Evolutionary conservation across 2,797 vertebrate genomes (phyloP).

Genomic region (Manis pentadactyla): DNA sequence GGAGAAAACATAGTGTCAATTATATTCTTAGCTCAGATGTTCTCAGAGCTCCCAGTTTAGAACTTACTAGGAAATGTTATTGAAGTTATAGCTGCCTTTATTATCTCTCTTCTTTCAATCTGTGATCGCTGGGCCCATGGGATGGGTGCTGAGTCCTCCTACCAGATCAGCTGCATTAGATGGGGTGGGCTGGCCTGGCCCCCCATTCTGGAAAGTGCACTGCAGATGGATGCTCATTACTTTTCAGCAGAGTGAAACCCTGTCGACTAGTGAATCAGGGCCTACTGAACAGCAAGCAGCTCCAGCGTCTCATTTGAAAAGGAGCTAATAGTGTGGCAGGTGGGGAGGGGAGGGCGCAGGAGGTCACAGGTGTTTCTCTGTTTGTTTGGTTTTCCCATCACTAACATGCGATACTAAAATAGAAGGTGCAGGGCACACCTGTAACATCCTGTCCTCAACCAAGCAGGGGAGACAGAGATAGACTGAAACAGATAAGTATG

Average conservation of each 20-base stretch:
- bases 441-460: not conserved
- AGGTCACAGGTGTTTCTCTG: not conserved
- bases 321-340: not conserved
- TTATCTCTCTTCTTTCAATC: not conserved
- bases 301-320: not conserved
- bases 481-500: not conserved
- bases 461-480: not conserved
- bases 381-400: not conserved
- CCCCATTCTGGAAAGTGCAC: not conserved
- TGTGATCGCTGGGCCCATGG: rapidly evolving
- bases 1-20: not conserved
- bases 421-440: not conserved
- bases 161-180: too few species aligned
- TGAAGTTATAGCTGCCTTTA: not conserved
- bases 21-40: not conserved
- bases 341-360: not conserved
- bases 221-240: not conserved
- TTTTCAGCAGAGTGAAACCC: not conserved
- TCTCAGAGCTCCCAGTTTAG: not conserved
- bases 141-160: not conserved
- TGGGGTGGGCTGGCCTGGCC: not conserved
- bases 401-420: not conserved
- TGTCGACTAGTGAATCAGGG: not conserved
- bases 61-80: not conserved
- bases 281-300: not conserved